These are phyloP conservation scores for Rugalucina vietnamica DNA, from an alignment of 2,888 invertebrate species.

Conservation along the genomic window DNA sequence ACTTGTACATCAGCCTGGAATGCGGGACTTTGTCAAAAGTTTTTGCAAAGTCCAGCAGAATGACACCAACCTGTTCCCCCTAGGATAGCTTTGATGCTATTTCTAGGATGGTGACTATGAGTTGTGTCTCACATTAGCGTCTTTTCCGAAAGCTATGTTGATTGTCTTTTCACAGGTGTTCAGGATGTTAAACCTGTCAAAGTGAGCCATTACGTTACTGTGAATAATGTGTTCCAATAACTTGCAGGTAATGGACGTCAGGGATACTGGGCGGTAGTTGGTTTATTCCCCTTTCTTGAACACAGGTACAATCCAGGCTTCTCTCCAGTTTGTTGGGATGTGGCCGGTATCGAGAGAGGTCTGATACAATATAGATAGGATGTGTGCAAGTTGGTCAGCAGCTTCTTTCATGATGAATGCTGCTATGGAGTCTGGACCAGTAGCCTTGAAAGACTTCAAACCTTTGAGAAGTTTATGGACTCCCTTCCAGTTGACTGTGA, in stretches of 20 bases:
- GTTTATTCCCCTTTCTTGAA: slow-evolving; percentile 19
- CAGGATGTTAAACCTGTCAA: neutral
- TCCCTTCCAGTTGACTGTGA: neutral
- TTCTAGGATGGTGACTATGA: slow-evolving; percentile 15
- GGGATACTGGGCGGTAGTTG: slow-evolving; percentile 6
- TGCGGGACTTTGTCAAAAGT: too few relatives aligned
- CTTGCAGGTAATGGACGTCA: slow-evolving; percentile 5
- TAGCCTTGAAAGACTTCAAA: neutral
- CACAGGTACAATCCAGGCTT: neutral
- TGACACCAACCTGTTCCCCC: slow-evolving; percentile 11
- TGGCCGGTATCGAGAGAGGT: neutral
- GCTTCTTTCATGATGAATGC: neutral
- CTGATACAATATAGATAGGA: neutral
- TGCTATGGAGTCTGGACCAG: neutral
- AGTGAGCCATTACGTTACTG: too few relatives aligned
- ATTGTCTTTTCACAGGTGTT: slow-evolving; percentile 20
- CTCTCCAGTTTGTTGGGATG: neutral
- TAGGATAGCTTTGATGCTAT: neutral
- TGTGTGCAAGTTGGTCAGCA: neutral
- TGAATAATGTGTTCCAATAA: too few relatives aligned
- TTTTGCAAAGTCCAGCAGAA: slow-evolving; percentile 34
- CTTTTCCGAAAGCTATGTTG: too few relatives aligned
- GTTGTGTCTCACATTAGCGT: slow-evolving; percentile 33
- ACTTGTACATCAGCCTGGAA: slow-evolving; percentile 7
- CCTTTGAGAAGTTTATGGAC: neutral